Evolutionary conservation across 2,113 vertebrate genomes (phyloP).

Genomic region (Syngnathoides biaculeatus): DNA sequence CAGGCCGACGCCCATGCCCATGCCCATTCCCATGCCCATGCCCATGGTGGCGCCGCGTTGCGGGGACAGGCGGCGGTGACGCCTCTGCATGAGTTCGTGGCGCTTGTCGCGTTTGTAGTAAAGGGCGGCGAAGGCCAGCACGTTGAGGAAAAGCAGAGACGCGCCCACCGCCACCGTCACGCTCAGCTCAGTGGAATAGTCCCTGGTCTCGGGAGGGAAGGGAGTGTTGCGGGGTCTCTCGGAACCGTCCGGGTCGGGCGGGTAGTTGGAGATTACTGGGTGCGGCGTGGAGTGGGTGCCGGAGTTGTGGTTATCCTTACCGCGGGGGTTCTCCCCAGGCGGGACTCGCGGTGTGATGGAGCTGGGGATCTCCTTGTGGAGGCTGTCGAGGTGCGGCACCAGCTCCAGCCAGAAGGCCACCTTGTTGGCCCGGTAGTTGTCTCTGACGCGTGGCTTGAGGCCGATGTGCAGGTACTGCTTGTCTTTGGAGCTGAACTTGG

Average conservation of each 20-base stretch:
- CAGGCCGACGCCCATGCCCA: slow-evolving; percentile 55
- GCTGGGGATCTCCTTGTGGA: slow-evolving; percentile 81
- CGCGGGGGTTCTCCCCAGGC: slow-evolving; percentile 75
- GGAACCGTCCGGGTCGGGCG: slow-evolving; percentile 81
- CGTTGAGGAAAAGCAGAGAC: slow-evolving; percentile 93
- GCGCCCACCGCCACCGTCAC: slow-evolving; percentile 96
- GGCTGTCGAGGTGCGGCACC: slow-evolving; percentile 93
- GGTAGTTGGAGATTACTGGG: slow-evolving; percentile 79
- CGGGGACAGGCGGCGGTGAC: slow-evolving; percentile 79
- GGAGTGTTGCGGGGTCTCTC: slow-evolving; percentile 80
- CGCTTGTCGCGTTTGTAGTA: slow-evolving; percentile 99
- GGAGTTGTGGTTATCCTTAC: slow-evolving; percentile 65
- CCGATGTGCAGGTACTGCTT: slow-evolving; percentile 98
- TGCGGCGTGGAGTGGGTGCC: slow-evolving; percentile 50
- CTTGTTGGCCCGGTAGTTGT: slow-evolving; percentile 98
- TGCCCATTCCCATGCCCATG: slow-evolving; percentile 13
- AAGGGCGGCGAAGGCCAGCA: slow-evolving; percentile 92
- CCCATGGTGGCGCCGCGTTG: slow-evolving; percentile 77
- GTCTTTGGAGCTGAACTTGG: slow-evolving; percentile 97
- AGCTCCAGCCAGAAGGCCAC: slow-evolving; percentile 98
- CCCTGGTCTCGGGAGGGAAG: slow-evolving; percentile 88
- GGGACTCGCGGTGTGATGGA: slow-evolving; percentile 86
- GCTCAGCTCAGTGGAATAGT: slow-evolving; percentile 97
- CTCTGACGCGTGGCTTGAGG: slow-evolving; percentile 95
- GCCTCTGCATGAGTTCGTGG: slow-evolving; percentile 90